A percentile compares a stretch with the other conserved stretches of the same genome.
phyloP scores from a whole-genome alignment of 2,888 invertebrate species.

The Chaetoderma sp. region DNA sequence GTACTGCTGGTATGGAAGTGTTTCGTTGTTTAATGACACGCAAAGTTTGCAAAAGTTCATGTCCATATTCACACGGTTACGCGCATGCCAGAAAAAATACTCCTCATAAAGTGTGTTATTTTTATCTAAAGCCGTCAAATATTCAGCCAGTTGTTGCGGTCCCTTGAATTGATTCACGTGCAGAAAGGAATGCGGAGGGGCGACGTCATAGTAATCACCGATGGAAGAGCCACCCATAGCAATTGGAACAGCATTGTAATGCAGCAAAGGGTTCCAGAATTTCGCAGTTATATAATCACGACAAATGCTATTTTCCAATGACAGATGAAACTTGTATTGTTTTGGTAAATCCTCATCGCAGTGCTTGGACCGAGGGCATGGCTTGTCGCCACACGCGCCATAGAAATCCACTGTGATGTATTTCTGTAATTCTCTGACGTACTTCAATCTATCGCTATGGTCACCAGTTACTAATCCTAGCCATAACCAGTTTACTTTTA shows the following conservation, averaged over 20 bases:
- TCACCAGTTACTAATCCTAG: background rate
- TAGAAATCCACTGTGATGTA: background rate
- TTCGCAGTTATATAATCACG: background rate
- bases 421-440: background rate
- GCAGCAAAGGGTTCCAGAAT: background rate
- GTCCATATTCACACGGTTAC: no score
- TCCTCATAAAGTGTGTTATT: background rate
- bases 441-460: background rate
- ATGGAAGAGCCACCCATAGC: background rate
- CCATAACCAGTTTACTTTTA: background rate
- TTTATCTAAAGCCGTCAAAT: background rate
- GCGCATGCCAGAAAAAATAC: background rate
- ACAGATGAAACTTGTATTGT: background rate
- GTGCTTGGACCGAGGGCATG: background rate
- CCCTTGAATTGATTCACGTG: background rate
- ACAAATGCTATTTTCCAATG: background rate
- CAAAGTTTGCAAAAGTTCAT: no score
- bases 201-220: background rate
- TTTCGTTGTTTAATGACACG: no score
- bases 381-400: background rate
- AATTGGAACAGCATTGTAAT: background rate
- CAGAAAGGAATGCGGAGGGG: background rate
- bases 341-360: background rate
- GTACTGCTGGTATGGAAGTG: no score
- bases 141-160: background rate